phyloP scores from a whole-genome alignment of 1,140 invertebrate species.

The Aphidius gifuensis region DNA sequence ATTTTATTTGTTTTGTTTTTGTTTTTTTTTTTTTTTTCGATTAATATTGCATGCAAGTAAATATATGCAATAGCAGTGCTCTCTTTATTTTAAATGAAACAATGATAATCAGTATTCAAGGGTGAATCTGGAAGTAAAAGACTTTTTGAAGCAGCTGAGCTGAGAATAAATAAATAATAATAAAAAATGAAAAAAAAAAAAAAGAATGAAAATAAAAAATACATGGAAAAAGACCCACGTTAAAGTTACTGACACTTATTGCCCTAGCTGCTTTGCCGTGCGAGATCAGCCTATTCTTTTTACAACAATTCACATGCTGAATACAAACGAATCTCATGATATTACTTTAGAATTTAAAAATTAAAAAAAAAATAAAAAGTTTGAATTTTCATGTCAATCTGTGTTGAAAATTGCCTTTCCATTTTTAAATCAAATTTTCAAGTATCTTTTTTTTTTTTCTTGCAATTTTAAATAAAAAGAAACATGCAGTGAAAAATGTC shows the following conservation, averaged over 20 bases:
- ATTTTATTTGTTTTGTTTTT: too few species aligned
- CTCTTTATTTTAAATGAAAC: background rate
- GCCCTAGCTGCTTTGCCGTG: slow-evolving; percentile 11
- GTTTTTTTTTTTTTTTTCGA: too few species aligned
- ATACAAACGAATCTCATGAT: slow-evolving; percentile 15
- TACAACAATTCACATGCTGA: slow-evolving; percentile 16
- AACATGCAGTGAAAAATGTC: too few species aligned
- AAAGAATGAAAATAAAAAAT: slow-evolving; percentile 10
- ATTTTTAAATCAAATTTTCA: too few species aligned
- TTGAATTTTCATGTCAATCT: too few species aligned
- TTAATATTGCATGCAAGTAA: background rate
- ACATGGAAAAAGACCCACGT: slow-evolving; percentile 13
- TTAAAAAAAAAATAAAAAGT: too few species aligned
- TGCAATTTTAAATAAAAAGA: too few species aligned
- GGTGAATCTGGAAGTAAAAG: background rate
- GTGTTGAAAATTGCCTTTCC: too few species aligned
- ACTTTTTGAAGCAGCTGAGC: slow-evolving; percentile 2
- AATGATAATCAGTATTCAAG: slow-evolving; percentile 5
- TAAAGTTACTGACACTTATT: slow-evolving; percentile 27
- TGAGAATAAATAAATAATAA: background rate
- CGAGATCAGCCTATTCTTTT: slow-evolving; percentile 3
- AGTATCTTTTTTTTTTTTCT: too few species aligned
- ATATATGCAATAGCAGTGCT: background rate
- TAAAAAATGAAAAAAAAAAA: slow-evolving; percentile 6
- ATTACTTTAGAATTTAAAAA: too few species aligned